These are phyloP conservation scores for Chrysochloris asiatica DNA, from an alignment of 2,113 vertebrate genomes.

Conservation along the genomic window DNA sequence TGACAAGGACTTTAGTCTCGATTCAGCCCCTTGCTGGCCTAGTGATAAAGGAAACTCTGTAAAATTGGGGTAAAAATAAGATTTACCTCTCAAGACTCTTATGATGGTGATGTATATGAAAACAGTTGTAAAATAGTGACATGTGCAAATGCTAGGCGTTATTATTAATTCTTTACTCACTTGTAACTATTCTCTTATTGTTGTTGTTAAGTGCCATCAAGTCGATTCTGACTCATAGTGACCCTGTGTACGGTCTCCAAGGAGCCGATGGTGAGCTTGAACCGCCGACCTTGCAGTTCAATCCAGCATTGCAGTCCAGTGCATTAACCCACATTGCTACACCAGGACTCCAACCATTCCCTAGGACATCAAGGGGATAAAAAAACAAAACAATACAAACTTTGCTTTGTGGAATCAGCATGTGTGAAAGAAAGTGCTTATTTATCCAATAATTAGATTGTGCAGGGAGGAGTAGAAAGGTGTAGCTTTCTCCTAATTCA, in stretches of 20 bases:
- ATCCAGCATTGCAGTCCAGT: too few species aligned
- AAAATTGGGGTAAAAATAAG: neutral
- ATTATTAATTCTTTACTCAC: neutral
- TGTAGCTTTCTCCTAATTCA: neutral
- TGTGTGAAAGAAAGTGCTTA: neutral
- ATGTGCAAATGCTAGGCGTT: neutral
- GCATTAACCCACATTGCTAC: too few species aligned
- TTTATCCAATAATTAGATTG: neutral
- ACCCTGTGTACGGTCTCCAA: too few species aligned
- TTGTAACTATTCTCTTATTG: neutral
- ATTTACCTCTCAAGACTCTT: neutral
- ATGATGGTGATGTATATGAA: neutral
- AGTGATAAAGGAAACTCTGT: neutral
- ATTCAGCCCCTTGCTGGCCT: neutral
- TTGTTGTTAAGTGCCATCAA: too few species aligned
- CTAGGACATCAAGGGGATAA: neutral
- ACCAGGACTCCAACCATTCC: too few species aligned
- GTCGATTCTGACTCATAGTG: too few species aligned
- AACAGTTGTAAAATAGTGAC: neutral
- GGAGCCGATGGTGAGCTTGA: too few species aligned
- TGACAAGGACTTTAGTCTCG: neutral
- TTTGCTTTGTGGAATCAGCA: slow-evolving; percentile 26
- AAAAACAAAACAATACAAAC: too few species aligned
- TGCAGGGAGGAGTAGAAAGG: neutral
- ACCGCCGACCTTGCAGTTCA: too few species aligned